phyloP scores from a whole-genome alignment of 2,797 vertebrate species.

The Periophthalmus magnuspinnatus region DNA sequence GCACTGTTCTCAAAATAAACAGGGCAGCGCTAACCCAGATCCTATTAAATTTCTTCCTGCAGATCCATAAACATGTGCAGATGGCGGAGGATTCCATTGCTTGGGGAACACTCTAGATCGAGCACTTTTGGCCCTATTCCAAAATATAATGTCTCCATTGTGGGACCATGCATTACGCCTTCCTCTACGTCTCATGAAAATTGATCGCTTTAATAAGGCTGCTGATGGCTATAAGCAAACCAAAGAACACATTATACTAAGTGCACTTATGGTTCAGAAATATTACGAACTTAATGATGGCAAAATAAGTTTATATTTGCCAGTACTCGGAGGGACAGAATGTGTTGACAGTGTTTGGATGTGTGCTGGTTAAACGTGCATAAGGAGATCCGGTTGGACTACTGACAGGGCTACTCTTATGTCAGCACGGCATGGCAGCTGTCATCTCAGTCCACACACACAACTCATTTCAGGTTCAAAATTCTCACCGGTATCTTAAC shows the following conservation, averaged over 20 bases:
- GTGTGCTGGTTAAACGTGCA: not conserved
- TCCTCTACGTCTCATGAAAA: not conserved
- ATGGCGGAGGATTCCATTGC: not conserved
- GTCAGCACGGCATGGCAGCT: constrained; percentile 7
- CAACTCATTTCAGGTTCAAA: constrained; percentile 28
- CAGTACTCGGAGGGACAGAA: not conserved
- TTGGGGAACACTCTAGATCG: constrained; percentile 1
- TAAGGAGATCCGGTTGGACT: constrained; percentile 12
- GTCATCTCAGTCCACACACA: constrained; percentile 24
- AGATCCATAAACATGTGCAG: constrained; percentile 8
- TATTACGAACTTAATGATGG: constrained; percentile 9
- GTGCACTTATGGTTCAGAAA: not conserved
- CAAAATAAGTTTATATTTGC: constrained; percentile 2
- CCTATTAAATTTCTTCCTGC: not conserved
- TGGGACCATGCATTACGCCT: not conserved
- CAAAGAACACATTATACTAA: not conserved
- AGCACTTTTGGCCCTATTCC: constrained; percentile 1
- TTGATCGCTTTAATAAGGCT: not conserved
- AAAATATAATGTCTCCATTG: constrained; percentile 8
- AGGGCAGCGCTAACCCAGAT: not conserved
- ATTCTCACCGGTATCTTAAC: constrained; percentile 17
- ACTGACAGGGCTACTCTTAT: constrained; percentile 7
- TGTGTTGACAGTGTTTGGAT: constrained; percentile 1
- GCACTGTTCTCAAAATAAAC: not conserved
- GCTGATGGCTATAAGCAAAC: constrained; percentile 2